These are phyloP conservation scores for Amphimedon queenslandica DNA, from an alignment of 37 sponge, comb jelly and placozoan genomes.

Conservation along the genomic window DNA sequence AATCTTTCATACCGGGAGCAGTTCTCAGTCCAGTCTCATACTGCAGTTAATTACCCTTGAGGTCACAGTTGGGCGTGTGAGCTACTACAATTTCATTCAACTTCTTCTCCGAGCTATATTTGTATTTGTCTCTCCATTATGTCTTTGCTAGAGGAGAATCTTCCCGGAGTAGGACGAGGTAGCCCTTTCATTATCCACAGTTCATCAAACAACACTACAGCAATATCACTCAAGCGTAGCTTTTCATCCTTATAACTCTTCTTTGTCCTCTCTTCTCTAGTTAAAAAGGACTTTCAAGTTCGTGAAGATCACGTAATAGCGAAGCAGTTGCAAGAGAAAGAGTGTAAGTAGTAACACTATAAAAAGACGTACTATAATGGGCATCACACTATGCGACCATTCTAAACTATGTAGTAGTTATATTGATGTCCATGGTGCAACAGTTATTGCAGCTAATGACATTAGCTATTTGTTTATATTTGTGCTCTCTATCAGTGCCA, in stretches of 20 bases:
- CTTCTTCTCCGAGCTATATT: no score
- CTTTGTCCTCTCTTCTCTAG: constrained; percentile 15
- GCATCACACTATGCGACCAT: no score
- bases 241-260: background rate
- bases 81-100: no score
- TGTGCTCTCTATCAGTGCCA: no score
- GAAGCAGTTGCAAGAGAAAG: constrained; percentile 45
- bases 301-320: constrained; percentile 38
- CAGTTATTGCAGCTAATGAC: background rate
- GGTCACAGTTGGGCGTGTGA: no score
- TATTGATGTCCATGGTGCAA: no score
- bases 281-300: constrained; percentile 38
- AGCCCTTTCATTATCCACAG: background rate
- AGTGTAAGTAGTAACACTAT: constrained; percentile 39
- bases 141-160: constrained; percentile 50
- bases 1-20: background rate
- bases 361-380: background rate
- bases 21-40: no score
- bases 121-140: constrained; percentile 10
- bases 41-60: no score
- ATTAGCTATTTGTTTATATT: no score
- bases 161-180: constrained; percentile 58
- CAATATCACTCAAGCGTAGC: background rate
- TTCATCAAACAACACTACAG: background rate
- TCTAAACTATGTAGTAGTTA: no score